Evolutionary conservation across 1,140 invertebrate species (phyloP).

Genomic region (Tribolium madens): DNA sequence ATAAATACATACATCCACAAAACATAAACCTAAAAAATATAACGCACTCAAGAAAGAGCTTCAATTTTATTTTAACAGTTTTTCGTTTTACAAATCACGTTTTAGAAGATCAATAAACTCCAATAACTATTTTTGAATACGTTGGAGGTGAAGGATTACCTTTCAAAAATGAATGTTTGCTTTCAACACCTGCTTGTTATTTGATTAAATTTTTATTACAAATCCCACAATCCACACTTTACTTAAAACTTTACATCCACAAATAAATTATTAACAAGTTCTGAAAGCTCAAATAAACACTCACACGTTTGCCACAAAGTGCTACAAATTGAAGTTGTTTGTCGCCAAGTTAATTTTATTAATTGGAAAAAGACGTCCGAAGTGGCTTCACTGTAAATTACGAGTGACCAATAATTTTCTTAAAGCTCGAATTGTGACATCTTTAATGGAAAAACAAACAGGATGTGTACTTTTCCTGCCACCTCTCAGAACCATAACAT

Average conservation of each 20-base stretch:
- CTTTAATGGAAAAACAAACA: not conserved
- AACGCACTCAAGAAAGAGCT: not conserved
- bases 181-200: not conserved
- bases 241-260: not conserved
- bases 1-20: not conserved
- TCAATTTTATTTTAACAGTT: not conserved
- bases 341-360: constrained; percentile 1
- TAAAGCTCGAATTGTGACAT: not conserved
- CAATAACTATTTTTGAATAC: not conserved
- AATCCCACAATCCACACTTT: not conserved
- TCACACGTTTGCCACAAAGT: too few species aligned
- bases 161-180: not conserved
- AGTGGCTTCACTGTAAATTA: not conserved
- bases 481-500: constrained; percentile 18
- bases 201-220: not conserved
- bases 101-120: not conserved
- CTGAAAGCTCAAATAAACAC: constrained; percentile 10
- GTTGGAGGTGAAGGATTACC: too few species aligned
- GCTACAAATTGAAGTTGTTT: not conserved
- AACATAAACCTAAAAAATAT: not conserved
- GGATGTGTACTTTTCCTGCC: not conserved
- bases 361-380: not conserved
- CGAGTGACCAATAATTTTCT: not conserved
- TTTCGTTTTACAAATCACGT: not conserved
- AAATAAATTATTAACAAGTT: not conserved